A percentile compares a stretch with the other conserved stretches of the same genome.
Conservation (phyloP, 2,113 vertebrate genomes). For the Nannospalax galili region DNA sequence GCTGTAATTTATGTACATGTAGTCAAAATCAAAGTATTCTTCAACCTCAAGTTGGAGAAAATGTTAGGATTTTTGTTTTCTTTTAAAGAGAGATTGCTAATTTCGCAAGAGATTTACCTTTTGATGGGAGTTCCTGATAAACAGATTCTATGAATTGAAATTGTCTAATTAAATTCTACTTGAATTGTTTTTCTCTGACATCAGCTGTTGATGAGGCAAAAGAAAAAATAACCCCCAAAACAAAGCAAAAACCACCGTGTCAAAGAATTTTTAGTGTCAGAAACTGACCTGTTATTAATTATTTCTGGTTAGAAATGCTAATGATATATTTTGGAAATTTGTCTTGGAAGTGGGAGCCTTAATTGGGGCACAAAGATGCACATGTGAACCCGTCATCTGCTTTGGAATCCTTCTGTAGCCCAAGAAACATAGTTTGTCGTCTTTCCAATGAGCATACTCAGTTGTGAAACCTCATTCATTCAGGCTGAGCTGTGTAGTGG, state of each 20-base stretch:
- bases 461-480: neutral
- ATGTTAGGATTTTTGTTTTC: too few relatives aligned
- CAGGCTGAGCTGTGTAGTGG: neutral
- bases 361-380: neutral
- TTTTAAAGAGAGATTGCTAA: constrained; percentile 49
- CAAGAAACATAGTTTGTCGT: neutral
- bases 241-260: neutral
- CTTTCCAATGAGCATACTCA: neutral
- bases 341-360: neutral
- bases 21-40: constrained; percentile 37
- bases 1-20: neutral
- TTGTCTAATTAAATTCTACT: constrained; percentile 58
- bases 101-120: constrained; percentile 54
- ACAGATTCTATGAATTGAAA: constrained; percentile 55
- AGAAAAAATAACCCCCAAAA: neutral
- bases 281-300: constrained; percentile 31
- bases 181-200: constrained; percentile 43
- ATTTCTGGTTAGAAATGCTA: constrained; percentile 47
- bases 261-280: constrained; percentile 1
- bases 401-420: neutral
- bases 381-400: neutral
- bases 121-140: constrained; percentile 39
- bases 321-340: neutral
- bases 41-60: neutral
- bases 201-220: constrained; percentile 19